These are phyloP conservation scores for Notothenia coriiceps DNA, from an alignment of 2,113 vertebrate genomes.

Conservation along the genomic window DNA sequence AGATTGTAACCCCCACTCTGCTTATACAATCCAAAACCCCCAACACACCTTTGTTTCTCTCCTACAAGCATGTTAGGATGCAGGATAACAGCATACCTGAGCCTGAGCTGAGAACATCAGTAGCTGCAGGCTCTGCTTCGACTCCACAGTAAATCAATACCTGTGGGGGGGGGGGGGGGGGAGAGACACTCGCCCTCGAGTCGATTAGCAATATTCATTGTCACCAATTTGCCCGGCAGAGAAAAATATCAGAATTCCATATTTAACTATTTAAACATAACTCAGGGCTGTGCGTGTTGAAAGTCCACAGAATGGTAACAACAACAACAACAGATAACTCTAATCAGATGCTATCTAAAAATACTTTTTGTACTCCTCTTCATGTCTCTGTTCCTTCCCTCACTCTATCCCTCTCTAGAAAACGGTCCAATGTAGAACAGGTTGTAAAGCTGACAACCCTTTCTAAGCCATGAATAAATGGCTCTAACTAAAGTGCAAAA, in stretches of 20 bases:
- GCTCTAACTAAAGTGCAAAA: slow-evolving; percentile 54
- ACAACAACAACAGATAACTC: slow-evolving; percentile 6
- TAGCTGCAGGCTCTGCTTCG: slow-evolving; percentile 19
- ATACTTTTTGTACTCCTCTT: slow-evolving; percentile 14
- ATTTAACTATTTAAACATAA: slow-evolving; percentile 10
- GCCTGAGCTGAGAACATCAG: slow-evolving; percentile 22
- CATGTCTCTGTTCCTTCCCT: not conserved
- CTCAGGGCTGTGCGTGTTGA: not conserved
- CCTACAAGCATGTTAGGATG: not conserved
- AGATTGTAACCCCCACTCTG: not conserved
- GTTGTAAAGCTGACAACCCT: slow-evolving; percentile 24
- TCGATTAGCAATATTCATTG: slow-evolving; percentile 43
- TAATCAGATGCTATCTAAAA: slow-evolving; percentile 22
- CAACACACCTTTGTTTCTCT: not conserved
- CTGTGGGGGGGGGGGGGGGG: not conserved
- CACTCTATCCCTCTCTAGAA: slow-evolving; percentile 12
- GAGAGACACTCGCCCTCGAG: slow-evolving; percentile 9
- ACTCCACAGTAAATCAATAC: slow-evolving; percentile 15
- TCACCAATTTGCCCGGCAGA: slow-evolving; percentile 25
- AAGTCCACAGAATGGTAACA: slow-evolving; percentile 2
- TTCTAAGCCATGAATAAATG: slow-evolving; percentile 53
- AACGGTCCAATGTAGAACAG: slow-evolving; percentile 44
- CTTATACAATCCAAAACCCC: not conserved
- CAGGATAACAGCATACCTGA: slow-evolving; percentile 1
- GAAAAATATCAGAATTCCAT: slow-evolving; percentile 4